Conservation (phyloP, 2,113 vertebrate species). For the Mixornis gularis region DNA sequence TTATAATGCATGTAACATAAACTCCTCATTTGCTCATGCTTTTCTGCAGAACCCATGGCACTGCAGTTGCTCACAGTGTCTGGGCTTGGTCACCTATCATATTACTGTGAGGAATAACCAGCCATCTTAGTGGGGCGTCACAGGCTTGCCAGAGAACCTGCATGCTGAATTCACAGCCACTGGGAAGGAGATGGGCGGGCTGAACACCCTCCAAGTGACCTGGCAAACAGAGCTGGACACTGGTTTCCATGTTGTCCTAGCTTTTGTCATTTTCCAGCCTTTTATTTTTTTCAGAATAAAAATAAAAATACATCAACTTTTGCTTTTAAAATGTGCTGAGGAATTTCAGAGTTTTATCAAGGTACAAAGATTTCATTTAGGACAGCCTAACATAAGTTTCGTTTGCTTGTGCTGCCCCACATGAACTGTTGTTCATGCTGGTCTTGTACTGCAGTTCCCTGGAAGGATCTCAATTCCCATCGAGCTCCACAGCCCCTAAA, state of each 20-base stretch:
- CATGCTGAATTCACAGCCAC: not conserved
- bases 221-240: not conserved
- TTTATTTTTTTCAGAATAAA: not conserved
- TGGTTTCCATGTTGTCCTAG: not conserved
- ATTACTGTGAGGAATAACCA: not conserved
- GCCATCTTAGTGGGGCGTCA: accelerated
- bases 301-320: not conserved
- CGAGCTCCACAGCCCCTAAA: accelerated
- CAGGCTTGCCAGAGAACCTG: not conserved
- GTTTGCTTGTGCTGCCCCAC: not conserved
- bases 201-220: not conserved
- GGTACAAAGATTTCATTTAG: not conserved
- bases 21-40: not conserved
- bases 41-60: not conserved
- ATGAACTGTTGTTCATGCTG: not conserved
- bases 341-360: not conserved
- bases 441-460: not conserved
- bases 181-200: not conserved
- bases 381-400: not conserved
- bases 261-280: not conserved
- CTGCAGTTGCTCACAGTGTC: not conserved
- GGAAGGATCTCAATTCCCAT: not conserved
- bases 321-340: not conserved
- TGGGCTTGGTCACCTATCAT: not conserved
- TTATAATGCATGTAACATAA: not conserved